Evolutionary conservation across 1,140 invertebrate genomes (phyloP), one percentile per base, ranked within the genome.

Genomic region (Aphaenogaster ashmeadi): DNA sequence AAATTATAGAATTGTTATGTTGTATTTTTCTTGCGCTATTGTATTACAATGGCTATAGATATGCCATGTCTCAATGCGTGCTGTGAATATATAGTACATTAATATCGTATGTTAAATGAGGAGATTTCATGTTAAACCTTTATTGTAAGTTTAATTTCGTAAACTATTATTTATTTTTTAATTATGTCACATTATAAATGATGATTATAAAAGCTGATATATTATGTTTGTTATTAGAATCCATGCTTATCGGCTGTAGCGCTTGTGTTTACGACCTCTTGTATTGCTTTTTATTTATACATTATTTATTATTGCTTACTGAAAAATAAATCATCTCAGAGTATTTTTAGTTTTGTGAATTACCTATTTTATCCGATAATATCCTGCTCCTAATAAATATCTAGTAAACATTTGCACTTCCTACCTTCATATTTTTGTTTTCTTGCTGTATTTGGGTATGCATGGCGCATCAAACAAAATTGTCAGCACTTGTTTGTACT

Each of bases 241-340:
- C 50, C 69, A 41, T 62, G 79, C 79, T 87, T 85, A 90, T 56
- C 13, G 38, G 81, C 44, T 18, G 33, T 84, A 87, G 15, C 38
- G 84, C 79, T 90, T 83, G 18, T 74, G 18, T 83, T 50, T 41
- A 74, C 18, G 80, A 83, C 27, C 69, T 88, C 84, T 56, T 90
- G 87, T 85, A 69, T 67, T 54, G 47, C 78, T 81, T 91, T 90
- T 87, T 92, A 88, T 88, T 85, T 79, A 78, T 87, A 86, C 50
- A 84, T 89, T 92, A 88, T 89, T 92, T 92, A 92, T 89, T 92
- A 87, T 84, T 86, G 69, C 87, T 88, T 87, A 78, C 21, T 86
- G 88, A 80, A 91, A 69, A 92, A 92, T 92, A 92, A 92, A 92
- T 88, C 36, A 77, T 90, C 86, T 66, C 64, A 89, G 78, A 87